These are phyloP conservation scores for Porites australiensis DNA, from an alignment of 64 coral and sea anemone species.

Conservation along the genomic window DNA sequence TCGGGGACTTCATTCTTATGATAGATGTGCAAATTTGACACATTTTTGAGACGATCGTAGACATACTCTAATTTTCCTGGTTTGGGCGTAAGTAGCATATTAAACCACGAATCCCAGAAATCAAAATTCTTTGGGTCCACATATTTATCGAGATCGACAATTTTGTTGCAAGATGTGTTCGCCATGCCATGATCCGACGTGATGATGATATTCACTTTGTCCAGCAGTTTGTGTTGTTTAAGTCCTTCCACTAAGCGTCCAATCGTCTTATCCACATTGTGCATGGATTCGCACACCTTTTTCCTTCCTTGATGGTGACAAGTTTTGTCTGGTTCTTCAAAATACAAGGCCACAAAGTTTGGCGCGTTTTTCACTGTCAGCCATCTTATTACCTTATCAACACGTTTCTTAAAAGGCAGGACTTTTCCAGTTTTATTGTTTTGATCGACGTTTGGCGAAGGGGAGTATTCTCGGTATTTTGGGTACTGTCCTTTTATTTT, in stretches of 20 bases:
- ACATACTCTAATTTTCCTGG: constrained; percentile 31
- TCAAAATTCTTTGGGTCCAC: constrained; percentile 60
- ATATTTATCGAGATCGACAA: constrained; percentile 66
- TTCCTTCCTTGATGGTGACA: constrained; percentile 64
- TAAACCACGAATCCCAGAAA: constrained; percentile 61
- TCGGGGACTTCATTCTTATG: constrained; percentile 70
- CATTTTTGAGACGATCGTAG: constrained; percentile 65
- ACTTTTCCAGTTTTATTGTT: constrained; percentile 59
- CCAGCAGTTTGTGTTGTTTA: constrained; percentile 18
- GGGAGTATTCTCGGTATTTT: constrained; percentile 26
- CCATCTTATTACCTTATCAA: constrained; percentile 74
- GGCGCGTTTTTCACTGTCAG: constrained; percentile 64
- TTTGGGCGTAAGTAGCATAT: constrained; percentile 69
- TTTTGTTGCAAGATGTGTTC: constrained; percentile 56
- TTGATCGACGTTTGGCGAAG: constrained; percentile 67
- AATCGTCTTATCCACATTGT: constrained; percentile 52
- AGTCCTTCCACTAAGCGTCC: constrained; percentile 70
- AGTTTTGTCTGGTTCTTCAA: constrained; percentile 80
- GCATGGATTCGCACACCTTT: constrained; percentile 46
- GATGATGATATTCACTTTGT: constrained; percentile 83
- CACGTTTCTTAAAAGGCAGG: constrained; percentile 57
- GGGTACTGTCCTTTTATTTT: constrained; percentile 67
- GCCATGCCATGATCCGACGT: constrained; percentile 90
- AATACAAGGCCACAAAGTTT: constrained; percentile 87
- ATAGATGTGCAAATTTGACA: constrained; percentile 70